Percentiles rank a stretch among this genome's conserved stretches.
phyloP scores from a whole-genome alignment of 2,113 vertebrate genomes.

The Lepus americanus region DNA sequence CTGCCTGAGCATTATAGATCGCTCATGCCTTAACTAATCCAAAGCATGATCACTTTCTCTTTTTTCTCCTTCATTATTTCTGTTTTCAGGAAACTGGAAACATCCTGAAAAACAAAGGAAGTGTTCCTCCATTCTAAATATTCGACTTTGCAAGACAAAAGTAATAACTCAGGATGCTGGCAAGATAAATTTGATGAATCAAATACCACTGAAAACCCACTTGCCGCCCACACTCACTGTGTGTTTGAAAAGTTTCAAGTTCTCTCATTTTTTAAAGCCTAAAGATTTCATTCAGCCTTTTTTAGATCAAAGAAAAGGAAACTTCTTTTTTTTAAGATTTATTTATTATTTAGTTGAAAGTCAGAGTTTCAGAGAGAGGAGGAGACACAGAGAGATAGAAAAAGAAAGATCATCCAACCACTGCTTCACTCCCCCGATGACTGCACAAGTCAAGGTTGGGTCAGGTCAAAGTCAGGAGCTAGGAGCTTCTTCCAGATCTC shows the following conservation, averaged over 20 bases:
- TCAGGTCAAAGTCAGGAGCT: too few species aligned
- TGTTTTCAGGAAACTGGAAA: slow-evolving; percentile 52
- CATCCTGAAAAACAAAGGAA: slow-evolving; percentile 54
- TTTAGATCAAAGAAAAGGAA: slow-evolving; percentile 62
- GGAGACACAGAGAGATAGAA: too few species aligned
- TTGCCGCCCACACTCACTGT: slow-evolving; percentile 69
- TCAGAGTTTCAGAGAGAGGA: too few species aligned
- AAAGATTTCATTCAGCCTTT: slow-evolving; percentile 51
- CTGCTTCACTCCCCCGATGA: too few species aligned
- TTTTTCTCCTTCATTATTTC: slow-evolving; percentile 35
- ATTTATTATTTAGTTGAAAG: too few species aligned
- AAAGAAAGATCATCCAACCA: too few species aligned
- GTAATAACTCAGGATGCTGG: slow-evolving; percentile 58
- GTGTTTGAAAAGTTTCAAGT: slow-evolving; percentile 67
- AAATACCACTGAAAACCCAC: slow-evolving; percentile 71
- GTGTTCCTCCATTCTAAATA: slow-evolving; percentile 29
- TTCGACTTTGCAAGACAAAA: slow-evolving; percentile 63
- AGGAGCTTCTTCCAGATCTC: too few species aligned
- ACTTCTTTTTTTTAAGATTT: background rate
- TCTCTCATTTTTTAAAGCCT: slow-evolving; percentile 63
- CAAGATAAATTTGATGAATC: slow-evolving; percentile 70
- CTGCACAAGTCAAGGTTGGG: too few species aligned
- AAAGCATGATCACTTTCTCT: slow-evolving; percentile 15
- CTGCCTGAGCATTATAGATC: background rate
- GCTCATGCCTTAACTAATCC: background rate